Evolutionary conservation across 2,888 invertebrate species (phyloP), one percentile per base, ranked within the genome.

Genomic region (Nephrotoma flavescens): DNA sequence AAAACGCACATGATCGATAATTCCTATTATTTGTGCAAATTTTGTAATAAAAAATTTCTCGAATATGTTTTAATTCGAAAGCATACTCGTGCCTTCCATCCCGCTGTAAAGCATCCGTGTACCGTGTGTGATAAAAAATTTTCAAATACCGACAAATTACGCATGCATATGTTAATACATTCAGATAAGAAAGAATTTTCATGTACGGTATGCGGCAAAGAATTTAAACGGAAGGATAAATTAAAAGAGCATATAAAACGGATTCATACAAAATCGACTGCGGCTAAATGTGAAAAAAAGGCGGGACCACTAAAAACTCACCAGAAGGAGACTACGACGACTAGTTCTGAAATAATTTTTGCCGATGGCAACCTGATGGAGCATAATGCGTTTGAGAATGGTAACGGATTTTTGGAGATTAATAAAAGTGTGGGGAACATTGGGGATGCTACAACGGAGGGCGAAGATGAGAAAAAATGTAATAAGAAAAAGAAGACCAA

Each of bases 181-280:
- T 94, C 94, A 0, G 93, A 94, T 89, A 93, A 93, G 89, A 92
- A 94, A 86, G 95, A 95, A 89, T 96, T 96, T 91, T 92, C 95
- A 88, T 96, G 96, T 89, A 94, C 95, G 4, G 93, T 94, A 89
- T 96, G 96, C 90, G 95, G 95, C 0, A 94, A 95, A 88, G 95
- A 95, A 90, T 96, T 96, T 90, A 96, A 96, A 89, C 92, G 96
- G 41, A 96, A 87, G 84, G 88, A 88, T 84, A 89, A 89, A 83
- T 87, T 89, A 6, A 88, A 87, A 15, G 87, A 88, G 2, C 89
- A 89, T 86, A 86, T 87, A 9, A 88, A 88, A 86, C 86, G 86
- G 42, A 42, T 88, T 6, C 89, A 89, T 42, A 87, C 88, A 45
- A 87, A 86, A 6, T 88, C 87, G 2, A 11, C 71, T 31, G 31